phyloP scores from a whole-genome alignment of 2,888 invertebrate genomes.

The Galerucella pusilla region DNA sequence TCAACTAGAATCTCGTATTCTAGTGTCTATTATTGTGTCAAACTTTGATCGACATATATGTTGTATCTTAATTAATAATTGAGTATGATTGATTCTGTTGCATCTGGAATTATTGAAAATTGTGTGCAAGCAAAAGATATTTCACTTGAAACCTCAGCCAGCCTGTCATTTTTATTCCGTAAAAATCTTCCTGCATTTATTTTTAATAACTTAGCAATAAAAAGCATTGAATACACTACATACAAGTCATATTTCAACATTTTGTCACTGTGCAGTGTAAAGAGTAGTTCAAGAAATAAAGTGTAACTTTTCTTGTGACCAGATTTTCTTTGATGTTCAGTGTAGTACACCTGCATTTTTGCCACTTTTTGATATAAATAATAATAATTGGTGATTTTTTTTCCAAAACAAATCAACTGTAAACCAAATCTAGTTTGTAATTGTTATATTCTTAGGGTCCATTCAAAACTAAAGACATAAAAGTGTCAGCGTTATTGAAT shows the following conservation, averaged over 20 bases:
- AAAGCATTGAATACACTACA: too few species aligned
- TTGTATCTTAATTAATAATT: background rate
- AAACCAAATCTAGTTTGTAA: background rate
- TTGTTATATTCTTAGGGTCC: background rate
- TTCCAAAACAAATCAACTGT: background rate
- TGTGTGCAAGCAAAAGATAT: background rate
- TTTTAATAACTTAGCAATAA: too few species aligned
- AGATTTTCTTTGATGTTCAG: too few species aligned
- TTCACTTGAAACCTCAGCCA: too few species aligned
- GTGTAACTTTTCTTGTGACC: too few species aligned
- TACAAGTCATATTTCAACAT: too few species aligned
- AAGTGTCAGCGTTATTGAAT: slow-evolving; percentile 17
- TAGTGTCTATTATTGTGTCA: background rate
- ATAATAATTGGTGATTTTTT: background rate
- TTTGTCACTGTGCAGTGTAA: too few species aligned
- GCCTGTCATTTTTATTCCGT: too few species aligned
- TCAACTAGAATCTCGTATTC: background rate
- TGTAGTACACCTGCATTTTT: background rate
- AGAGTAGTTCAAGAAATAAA: too few species aligned
- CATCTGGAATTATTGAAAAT: background rate
- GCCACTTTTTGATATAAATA: background rate
- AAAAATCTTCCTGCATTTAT: too few species aligned
- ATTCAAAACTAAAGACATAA: slow-evolving; percentile 9
- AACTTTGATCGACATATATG: background rate
- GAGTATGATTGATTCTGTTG: background rate